Conservation (phyloP, 2,113 vertebrate genomes). For the Hirundichthys speculiger region DNA sequence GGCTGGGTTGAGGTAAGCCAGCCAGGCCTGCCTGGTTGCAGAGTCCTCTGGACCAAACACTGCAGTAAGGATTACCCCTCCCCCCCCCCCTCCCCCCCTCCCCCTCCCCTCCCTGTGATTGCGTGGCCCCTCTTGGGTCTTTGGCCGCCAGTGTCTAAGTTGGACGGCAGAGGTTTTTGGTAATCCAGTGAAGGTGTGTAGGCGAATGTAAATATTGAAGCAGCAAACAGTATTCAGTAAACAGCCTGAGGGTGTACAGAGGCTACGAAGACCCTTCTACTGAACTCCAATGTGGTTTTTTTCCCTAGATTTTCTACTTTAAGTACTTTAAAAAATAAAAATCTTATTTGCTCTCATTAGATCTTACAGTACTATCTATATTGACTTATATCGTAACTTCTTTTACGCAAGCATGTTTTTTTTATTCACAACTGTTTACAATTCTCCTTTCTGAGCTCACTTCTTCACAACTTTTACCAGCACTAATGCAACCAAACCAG, state of each 20-base stretch:
- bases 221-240: conserved; percentile 58
- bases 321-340: conserved; percentile 4
- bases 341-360: conserved; percentile 20
- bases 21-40: conserved; percentile 56
- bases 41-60: conserved; percentile 58
- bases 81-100: conserved; percentile 24
- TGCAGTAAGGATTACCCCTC: conserved; percentile 50
- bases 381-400: no score
- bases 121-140: conserved; percentile 39
- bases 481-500: no score
- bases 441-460: no score
- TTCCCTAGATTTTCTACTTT: background rate
- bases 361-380: background rate
- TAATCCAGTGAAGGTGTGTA: conserved; percentile 66
- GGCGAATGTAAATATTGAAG: conserved; percentile 68
- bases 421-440: no score
- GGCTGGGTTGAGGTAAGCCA: conserved; percentile 66
- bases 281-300: conserved; percentile 10
- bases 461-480: no score
- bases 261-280: conserved; percentile 29
- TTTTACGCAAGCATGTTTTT: no score
- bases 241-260: conserved; percentile 45
- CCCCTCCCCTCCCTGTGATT: conserved; percentile 18
- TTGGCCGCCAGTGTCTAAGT: conserved; percentile 50
- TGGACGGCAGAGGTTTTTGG: conserved; percentile 51